phyloP scores from a whole-genome alignment of 2,888 invertebrate species.

The Drosophila affinis region DNA sequence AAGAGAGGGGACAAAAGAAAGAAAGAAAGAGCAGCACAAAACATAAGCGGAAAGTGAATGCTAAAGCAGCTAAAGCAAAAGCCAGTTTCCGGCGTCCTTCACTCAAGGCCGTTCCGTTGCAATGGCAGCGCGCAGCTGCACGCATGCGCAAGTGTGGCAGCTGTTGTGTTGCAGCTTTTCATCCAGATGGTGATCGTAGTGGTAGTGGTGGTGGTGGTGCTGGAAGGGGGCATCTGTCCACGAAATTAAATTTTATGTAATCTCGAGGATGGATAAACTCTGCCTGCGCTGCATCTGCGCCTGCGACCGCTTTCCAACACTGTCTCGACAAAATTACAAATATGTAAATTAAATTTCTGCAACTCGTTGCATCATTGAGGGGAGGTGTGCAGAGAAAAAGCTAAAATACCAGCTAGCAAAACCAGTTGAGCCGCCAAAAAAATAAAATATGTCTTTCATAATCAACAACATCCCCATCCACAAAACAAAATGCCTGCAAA shows the following conservation, averaged over 20 bases:
- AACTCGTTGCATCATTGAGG: constrained; percentile 35
- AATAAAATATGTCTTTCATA: constrained; percentile 56
- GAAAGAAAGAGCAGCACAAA: constrained; percentile 35
- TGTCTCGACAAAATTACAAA: constrained; percentile 7
- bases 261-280: constrained; percentile 33
- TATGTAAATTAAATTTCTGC: constrained; percentile 44
- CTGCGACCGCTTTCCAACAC: constrained; percentile 5
- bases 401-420: constrained; percentile 48
- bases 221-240: constrained; percentile 46
- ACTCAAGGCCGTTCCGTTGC: constrained; percentile 80
- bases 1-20: constrained; percentile 29
- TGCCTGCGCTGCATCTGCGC: not conserved
- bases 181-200: not conserved
- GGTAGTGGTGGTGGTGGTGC: constrained; percentile 10
- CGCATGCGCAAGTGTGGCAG: constrained; percentile 35
- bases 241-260: constrained; percentile 57
- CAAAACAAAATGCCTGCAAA: constrained; percentile 36
- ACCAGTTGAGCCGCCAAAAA: constrained; percentile 59
- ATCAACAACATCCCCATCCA: constrained; percentile 36
- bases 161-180: constrained; percentile 16
- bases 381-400: constrained; percentile 10
- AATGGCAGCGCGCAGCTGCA: constrained; percentile 27
- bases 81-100: constrained; percentile 81
- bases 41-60: constrained; percentile 39
- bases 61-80: constrained; percentile 33